These are phyloP conservation scores for Thereva unica DNA, from an alignment of 2,888 invertebrate species.

Conservation along the genomic window DNA sequence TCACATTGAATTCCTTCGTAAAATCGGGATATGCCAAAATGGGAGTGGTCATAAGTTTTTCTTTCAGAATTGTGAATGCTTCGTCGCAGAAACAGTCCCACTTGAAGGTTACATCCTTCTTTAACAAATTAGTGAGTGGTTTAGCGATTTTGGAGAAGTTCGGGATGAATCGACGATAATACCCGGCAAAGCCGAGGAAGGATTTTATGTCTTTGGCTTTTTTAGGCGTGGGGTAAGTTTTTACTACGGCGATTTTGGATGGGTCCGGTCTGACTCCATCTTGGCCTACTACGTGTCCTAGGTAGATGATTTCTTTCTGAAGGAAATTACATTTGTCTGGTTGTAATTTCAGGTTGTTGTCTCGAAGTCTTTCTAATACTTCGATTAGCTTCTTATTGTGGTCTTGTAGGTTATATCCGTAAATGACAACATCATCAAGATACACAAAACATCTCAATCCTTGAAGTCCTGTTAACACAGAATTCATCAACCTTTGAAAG, in stretches of 20 bases:
- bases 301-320: constrained; percentile 39
- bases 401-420: no score
- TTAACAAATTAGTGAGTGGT: not conserved
- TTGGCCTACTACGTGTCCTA: constrained; percentile 47
- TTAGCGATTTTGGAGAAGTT: constrained; percentile 13
- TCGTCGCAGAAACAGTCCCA: constrained; percentile 41
- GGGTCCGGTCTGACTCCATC: constrained; percentile 47
- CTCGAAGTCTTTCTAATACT: no score
- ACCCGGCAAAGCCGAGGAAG: no score
- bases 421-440: no score
- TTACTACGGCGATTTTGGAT: constrained; percentile 43
- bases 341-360: constrained; percentile 44
- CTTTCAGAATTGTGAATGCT: not conserved
- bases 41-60: not conserved
- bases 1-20: no score
- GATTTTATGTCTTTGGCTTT: constrained; percentile 43
- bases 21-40: no score
- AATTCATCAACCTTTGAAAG: no score
- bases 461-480: no score
- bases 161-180: no score
- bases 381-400: no score
- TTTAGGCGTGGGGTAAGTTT: constrained; percentile 37
- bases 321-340: constrained; percentile 46
- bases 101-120: not conserved
- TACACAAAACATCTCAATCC: no score